Evolutionary conservation across 2,797 vertebrate species (phyloP).

Genomic region (Etheostoma nigrum): DNA sequence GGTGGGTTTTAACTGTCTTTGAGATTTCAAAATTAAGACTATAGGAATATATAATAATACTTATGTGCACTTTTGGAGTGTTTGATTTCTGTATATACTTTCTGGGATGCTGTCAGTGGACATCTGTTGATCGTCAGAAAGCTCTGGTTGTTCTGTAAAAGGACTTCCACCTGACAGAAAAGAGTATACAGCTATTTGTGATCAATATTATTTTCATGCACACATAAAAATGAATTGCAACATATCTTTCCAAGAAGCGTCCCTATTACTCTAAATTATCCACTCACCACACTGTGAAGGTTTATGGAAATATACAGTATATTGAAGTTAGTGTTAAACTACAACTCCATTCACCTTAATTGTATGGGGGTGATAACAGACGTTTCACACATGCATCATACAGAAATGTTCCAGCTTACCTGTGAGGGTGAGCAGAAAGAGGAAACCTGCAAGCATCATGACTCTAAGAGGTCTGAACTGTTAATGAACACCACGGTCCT

Average conservation of each 20-base stretch:
- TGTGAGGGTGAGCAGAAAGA: constrained; percentile 43
- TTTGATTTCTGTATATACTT: not conserved
- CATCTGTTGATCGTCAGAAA: not conserved
- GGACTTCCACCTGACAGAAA: not conserved
- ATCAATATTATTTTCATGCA: not conserved
- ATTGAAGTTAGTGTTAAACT: too few species aligned
- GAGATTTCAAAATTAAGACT: not conserved
- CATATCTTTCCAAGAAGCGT: not conserved
- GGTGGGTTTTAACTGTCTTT: not conserved
- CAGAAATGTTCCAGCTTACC: constrained; percentile 32
- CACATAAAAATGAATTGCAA: not conserved
- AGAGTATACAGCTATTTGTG: not conserved
- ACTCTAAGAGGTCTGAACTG: constrained; percentile 7
- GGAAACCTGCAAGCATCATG: constrained; percentile 17
- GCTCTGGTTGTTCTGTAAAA: not conserved
- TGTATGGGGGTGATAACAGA: not conserved
- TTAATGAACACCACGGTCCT: constrained; percentile 2
- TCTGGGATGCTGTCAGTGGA: not conserved
- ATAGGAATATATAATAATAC: not conserved
- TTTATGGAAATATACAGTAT: not conserved
- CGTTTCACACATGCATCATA: not conserved
- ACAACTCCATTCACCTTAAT: not conserved
- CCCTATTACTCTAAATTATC: not conserved
- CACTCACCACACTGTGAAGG: not conserved
- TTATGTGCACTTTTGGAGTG: not conserved